Evolutionary conservation across 1,140 invertebrate species (phyloP), one percentile per base, ranked within the genome.

Genomic region (Pomacea maculata): DNA sequence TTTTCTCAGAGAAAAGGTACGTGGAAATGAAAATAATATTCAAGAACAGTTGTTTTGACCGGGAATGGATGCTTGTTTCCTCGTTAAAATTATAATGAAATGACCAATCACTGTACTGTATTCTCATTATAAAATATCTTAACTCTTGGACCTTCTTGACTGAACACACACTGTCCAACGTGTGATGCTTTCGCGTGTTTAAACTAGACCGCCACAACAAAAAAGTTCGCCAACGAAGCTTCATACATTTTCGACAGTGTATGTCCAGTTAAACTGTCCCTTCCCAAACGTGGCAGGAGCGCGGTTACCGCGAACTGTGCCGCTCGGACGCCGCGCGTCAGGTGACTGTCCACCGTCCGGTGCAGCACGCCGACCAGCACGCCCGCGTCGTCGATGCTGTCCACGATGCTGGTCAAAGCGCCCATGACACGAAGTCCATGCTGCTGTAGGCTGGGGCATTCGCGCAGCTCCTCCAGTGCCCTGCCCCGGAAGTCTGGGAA

Each of bases 311-410:
- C 65, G 78, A 75, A 73, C 78, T 73, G 70, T 1, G 70, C 15
- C 14, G 54, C 55, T 8, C 57, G 57, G 61, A 75, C 52, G 29
- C 78, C 57, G 45, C 78, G 55, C 17, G 57, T 64, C 34, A 80
- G 29, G 78, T 75, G 72, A 14, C 72, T 73, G 78, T 80, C 78
- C 78, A 80, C 78, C 11, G 72, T 80, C 34, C 74, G 71, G 70
- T 80, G 78, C 78, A 80, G 70, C 29, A 80, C 72, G 65, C 72
- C 63, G 70, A 73, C 29, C 19, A 80, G 71, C 57, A 80, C 63
- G 25, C 54, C 15, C 17, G 77, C n/a, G n/a, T 78, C 77, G 65
- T 78, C 77, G 17, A 78, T 78, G 67, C 77, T 78, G 64, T 78
- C 77, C 65, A 78, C 77, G 65, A 78, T 71, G 65, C 65, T 29